phyloP scores from a whole-genome alignment of 2,888 invertebrate species.

The Dasysyrphus tricinctus region DNA sequence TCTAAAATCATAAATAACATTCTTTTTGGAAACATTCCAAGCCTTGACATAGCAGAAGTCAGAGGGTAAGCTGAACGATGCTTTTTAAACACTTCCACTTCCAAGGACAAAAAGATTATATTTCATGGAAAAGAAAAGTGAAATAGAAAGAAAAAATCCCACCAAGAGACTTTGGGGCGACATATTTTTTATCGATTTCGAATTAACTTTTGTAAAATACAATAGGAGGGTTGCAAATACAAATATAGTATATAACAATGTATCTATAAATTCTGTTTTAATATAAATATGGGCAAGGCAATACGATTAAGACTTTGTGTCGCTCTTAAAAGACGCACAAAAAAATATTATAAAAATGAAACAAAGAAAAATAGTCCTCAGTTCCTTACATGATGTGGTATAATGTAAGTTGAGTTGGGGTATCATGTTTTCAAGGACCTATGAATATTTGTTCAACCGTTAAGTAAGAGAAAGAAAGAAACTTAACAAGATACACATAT shows the following conservation, averaged over 20 bases:
- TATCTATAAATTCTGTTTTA: not conserved
- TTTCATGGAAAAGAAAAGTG: conserved; percentile 51
- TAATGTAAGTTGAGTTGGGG: not conserved
- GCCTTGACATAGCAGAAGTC: conserved; percentile 52
- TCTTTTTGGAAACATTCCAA: conserved; percentile 63
- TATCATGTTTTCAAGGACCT: not conserved
- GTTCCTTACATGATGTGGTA: not conserved
- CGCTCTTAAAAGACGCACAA: not conserved
- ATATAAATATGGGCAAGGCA: not conserved
- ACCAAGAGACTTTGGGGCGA: conserved; percentile 66
- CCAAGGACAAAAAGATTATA: conserved; percentile 68
- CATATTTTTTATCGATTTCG: conserved; percentile 47
- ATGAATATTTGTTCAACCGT: not conserved
- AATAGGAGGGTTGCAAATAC: not conserved
- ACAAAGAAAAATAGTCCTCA: not conserved
- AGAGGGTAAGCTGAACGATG: conserved; percentile 53
- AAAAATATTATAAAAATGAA: conserved; percentile 5
- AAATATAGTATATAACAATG: not conserved
- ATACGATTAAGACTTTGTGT: conserved; percentile 7
- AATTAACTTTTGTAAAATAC: conserved; percentile 32
- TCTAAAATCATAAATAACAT: conserved; percentile 43
- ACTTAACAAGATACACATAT: not conserved
- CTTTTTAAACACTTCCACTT: conserved; percentile 49
- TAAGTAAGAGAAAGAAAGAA: not conserved
- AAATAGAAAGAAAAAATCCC: conserved; percentile 7